Percentiles rank a stretch among this genome's conserved stretches.
phyloP scores from a whole-genome alignment of 1,140 invertebrate species.

The Heliconius hermathena region DNA sequence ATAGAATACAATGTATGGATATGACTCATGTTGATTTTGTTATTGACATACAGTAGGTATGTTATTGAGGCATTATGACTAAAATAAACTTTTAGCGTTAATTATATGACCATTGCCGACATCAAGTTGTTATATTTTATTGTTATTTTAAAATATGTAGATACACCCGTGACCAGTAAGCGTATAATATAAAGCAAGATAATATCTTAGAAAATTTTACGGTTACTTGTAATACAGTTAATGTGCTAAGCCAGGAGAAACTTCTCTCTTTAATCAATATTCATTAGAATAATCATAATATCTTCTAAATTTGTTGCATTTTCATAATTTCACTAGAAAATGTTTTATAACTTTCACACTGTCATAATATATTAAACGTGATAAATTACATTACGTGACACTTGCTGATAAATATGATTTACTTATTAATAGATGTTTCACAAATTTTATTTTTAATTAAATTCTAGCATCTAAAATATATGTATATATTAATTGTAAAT shows the following conservation, averaged over 20 bases:
- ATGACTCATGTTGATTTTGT: constrained; percentile 6
- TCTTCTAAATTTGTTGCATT: constrained; percentile 18
- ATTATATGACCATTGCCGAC: neutral
- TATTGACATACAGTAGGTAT: constrained; percentile 1
- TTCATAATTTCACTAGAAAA: constrained; percentile 32
- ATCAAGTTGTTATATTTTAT: neutral
- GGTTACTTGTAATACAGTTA: constrained; percentile 21
- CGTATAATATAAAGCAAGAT: constrained; percentile 15
- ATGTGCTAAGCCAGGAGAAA: constrained; percentile 21
- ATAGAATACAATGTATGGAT: neutral
- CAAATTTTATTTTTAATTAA: neutral
- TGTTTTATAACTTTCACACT: constrained; percentile 24
- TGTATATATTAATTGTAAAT: neutral
- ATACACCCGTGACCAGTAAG: neutral
- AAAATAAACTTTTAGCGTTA: neutral
- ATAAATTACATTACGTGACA: constrained; percentile 28
- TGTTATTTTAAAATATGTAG: neutral
- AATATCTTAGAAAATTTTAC: constrained; percentile 19
- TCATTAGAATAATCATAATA: constrained; percentile 19
- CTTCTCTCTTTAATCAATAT: constrained; percentile 26
- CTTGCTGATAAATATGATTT: neutral
- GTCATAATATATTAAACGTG: constrained; percentile 25
- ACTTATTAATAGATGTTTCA: neutral
- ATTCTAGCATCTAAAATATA: neutral
- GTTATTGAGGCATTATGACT: neutral